Conservation (phyloP, 2,888 invertebrate genomes). For the Drosophila macrothrix region DNA sequence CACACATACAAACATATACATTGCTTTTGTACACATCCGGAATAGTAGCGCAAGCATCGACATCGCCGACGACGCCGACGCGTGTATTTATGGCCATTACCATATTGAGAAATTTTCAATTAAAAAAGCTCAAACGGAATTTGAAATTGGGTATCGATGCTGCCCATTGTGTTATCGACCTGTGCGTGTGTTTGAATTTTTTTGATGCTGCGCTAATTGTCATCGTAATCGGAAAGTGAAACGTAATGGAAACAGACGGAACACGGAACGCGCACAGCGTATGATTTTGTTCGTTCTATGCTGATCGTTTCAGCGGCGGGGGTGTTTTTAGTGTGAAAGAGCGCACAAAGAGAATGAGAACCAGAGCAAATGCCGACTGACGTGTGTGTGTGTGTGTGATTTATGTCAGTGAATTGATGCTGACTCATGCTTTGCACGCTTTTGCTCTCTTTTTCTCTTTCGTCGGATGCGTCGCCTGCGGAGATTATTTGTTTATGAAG, state of each 20-base stretch:
- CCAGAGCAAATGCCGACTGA: constrained; percentile 17
- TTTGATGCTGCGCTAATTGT: constrained; percentile 18
- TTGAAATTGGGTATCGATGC: constrained; percentile 9
- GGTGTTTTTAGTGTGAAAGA: constrained; percentile 31
- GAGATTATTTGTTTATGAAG: constrained; percentile 72
- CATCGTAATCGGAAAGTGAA: constrained; percentile 33
- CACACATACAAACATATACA: constrained; percentile 12
- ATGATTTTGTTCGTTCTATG: constrained; percentile 14
- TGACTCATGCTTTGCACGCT: constrained; percentile 40
- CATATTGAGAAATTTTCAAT: constrained; percentile 81
- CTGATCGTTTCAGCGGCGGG: constrained; percentile 43
- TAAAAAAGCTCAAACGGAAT: constrained; percentile 48
- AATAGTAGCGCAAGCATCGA: constrained; percentile 66
- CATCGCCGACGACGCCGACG: constrained; percentile 55
- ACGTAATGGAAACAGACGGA: constrained; percentile 10
- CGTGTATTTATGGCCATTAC: constrained; percentile 76
- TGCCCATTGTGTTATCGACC: constrained; percentile 9
- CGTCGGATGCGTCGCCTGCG: constrained; percentile 30
- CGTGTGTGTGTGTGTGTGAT: constrained; percentile 1
- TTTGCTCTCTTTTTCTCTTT: neutral
- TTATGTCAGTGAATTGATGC: constrained; percentile 26
- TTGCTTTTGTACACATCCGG: constrained; percentile 77
- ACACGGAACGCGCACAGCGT: constrained; percentile 3
- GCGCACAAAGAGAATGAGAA: constrained; percentile 25
- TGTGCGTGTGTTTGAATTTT: neutral